phyloP scores from a whole-genome alignment of 2,797 vertebrate genomes.

The Pseudochaenichthys georgianus region DNA sequence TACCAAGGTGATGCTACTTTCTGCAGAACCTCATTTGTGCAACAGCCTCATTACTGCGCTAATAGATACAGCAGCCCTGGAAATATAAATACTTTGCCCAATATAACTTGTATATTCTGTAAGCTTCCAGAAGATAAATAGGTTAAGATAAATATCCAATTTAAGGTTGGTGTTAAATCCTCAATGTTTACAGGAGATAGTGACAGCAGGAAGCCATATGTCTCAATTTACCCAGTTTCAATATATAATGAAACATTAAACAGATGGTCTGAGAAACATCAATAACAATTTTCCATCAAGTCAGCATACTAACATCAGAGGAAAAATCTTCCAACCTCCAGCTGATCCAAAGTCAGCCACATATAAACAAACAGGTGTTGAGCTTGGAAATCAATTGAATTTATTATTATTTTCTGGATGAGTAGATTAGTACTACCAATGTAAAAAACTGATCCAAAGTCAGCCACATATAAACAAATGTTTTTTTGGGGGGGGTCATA shows the following conservation, averaged over 20 bases:
- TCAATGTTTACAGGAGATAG: neutral
- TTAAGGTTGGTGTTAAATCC: neutral
- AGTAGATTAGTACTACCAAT: neutral
- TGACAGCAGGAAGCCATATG: neutral
- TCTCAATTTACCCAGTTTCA: constrained; percentile 16
- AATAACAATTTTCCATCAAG: neutral
- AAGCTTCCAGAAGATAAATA: neutral
- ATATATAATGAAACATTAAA: neutral
- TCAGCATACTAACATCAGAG: neutral
- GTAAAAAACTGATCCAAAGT: neutral
- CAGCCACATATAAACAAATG: no score
- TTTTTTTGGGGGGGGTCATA: no score
- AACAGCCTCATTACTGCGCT: constrained; percentile 2
- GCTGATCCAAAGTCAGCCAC: no score
- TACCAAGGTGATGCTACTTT: neutral
- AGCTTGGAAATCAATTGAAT: neutral
- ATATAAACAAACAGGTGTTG: neutral
- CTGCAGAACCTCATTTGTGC: constrained; percentile 1
- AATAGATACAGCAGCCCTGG: neutral
- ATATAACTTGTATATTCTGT: neutral
- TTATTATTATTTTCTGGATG: neutral
- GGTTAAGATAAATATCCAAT: neutral
- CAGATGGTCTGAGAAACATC: neutral
- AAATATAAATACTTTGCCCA: neutral
- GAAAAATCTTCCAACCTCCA: neutral